Percentiles rank a stretch among this genome's conserved stretches.
Conservation (phyloP, 2,888 invertebrate genomes). For the Mellilla xanthometata region DNA sequence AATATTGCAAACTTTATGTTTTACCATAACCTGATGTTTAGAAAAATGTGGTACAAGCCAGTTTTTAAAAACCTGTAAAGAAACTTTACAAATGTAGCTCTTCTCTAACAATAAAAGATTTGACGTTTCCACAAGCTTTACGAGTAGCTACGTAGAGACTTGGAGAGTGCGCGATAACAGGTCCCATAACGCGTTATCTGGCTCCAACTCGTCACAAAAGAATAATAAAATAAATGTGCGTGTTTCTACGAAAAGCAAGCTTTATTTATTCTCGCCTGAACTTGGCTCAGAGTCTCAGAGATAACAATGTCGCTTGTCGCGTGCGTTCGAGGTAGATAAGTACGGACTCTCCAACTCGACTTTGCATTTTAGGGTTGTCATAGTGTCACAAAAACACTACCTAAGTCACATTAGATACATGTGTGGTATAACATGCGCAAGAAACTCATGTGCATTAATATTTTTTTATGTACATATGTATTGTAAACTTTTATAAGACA, state of each 20-base stretch:
- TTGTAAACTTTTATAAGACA: no score
- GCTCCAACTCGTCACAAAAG: slow-evolving; percentile 60
- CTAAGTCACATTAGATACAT: no score
- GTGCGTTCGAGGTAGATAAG: slow-evolving; percentile 40
- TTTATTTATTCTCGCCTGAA: slow-evolving; percentile 72
- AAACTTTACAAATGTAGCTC: no score
- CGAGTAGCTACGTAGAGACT: slow-evolving; percentile 18
- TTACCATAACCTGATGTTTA: no score
- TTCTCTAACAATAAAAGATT: no score
- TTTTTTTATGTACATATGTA: no score
- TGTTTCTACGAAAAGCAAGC: slow-evolving; percentile 70
- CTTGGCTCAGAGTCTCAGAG: slow-evolving; percentile 48
- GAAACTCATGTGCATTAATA: no score
- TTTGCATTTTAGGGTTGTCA: slow-evolving; percentile 31
- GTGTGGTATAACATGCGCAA: no score
- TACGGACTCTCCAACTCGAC: slow-evolving; percentile 46
- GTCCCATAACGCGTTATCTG: slow-evolving; percentile 75
- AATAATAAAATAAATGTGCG: slow-evolving; percentile 76
- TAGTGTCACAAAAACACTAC: background rate
- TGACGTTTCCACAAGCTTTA: no score
- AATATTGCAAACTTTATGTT: no score
- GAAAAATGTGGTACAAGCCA: no score
- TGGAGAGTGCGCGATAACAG: slow-evolving; percentile 68
- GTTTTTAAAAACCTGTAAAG: no score
- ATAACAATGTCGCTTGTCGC: slow-evolving; percentile 79